Evolutionary conservation across 2,888 invertebrate genomes (phyloP).

Genomic region (Noctua fimbriata): DNA sequence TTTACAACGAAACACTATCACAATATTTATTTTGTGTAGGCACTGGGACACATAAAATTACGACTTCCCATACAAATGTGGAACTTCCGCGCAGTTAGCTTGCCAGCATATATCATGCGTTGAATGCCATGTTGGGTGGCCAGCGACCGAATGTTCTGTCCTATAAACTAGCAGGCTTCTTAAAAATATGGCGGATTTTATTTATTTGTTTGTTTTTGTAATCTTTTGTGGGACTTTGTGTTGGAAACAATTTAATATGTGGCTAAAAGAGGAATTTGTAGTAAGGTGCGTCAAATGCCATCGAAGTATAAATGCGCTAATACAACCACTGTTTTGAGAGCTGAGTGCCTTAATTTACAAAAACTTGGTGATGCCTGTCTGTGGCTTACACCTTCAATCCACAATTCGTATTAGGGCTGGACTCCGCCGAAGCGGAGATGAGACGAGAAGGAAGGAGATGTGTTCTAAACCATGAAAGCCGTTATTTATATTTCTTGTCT

Average conservation of each 20-base stretch:
- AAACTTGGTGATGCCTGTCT: too few relatives aligned
- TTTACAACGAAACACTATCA: constrained; percentile 44
- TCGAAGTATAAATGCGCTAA: not conserved
- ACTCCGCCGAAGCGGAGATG: too few relatives aligned
- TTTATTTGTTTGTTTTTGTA: constrained; percentile 46
- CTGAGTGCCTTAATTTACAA: not conserved
- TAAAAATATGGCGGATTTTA: constrained; percentile 51
- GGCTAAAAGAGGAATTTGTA: too few relatives aligned
- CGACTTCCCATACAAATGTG: constrained; percentile 72
- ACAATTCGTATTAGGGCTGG: too few relatives aligned
- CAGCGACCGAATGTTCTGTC: constrained; percentile 56
- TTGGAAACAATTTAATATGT: not conserved
- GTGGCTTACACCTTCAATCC: too few relatives aligned
- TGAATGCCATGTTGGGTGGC: constrained; percentile 64
- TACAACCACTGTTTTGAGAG: not conserved
- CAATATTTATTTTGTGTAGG: constrained; percentile 58
- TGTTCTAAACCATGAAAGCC: too few relatives aligned
- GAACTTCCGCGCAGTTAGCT: constrained; percentile 72
- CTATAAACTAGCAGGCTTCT: constrained; percentile 57
- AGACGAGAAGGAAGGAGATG: too few relatives aligned
- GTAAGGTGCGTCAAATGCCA: not conserved
- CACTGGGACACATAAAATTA: constrained; percentile 67
- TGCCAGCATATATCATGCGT: constrained; percentile 69
- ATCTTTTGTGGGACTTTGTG: not conserved
- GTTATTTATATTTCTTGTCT: too few relatives aligned